phyloP scores from a whole-genome alignment of 2,888 invertebrate genomes.

The Hanleya hanleyi region DNA sequence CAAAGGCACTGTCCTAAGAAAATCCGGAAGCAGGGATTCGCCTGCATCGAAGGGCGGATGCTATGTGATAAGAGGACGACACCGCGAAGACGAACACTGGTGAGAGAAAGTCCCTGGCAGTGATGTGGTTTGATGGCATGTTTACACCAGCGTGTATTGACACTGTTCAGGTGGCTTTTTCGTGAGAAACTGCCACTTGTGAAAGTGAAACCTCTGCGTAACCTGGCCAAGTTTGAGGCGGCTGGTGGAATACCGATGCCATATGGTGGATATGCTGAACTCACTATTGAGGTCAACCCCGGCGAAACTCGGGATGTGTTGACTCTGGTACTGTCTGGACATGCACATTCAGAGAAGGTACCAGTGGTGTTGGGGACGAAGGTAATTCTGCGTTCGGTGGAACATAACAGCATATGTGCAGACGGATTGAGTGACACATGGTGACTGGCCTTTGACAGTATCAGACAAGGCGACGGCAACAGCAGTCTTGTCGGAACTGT shows the following conservation, averaged over 20 bases:
- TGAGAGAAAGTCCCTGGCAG: not conserved
- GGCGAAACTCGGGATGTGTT: not conserved
- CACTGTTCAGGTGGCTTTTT: not conserved
- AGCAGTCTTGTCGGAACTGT: not conserved
- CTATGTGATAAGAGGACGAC: not conserved
- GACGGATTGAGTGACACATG: not conserved
- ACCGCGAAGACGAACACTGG: not conserved
- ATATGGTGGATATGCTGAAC: constrained; percentile 28
- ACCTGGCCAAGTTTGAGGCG: constrained; percentile 1
- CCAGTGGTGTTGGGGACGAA: constrained; percentile 33
- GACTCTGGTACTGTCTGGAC: constrained; percentile 9
- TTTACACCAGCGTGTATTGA: not conserved
- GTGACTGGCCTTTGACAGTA: not conserved
- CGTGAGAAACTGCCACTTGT: not conserved
- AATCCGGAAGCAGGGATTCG: not conserved
- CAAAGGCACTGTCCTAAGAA: not conserved
- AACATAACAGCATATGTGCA: not conserved
- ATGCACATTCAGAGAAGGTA: not conserved
- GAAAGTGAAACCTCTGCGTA: not conserved
- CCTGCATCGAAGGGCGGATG: not conserved
- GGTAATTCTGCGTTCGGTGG: constrained; percentile 13
- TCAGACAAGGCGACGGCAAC: not conserved
- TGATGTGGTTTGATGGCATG: not conserved
- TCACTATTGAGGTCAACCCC: constrained; percentile 2
- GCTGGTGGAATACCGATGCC: constrained; percentile 20